Percentiles rank a stretch among this genome's conserved stretches.
phyloP scores from a whole-genome alignment of 1,140 invertebrate species.

The Asobara japonica region DNA sequence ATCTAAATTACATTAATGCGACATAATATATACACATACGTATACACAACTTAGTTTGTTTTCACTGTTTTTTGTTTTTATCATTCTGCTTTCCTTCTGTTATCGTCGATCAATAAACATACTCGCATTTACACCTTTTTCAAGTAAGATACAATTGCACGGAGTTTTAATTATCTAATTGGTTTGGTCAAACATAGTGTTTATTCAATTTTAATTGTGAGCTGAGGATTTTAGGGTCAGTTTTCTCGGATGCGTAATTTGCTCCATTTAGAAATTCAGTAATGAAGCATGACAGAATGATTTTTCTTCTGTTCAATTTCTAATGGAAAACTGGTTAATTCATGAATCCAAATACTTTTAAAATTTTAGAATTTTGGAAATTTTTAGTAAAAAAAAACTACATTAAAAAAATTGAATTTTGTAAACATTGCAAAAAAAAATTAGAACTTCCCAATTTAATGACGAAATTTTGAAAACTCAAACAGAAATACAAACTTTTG shows the following conservation, averaged over 20 bases:
- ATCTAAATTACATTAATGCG: constrained; percentile 26
- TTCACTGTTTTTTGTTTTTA: constrained; percentile 11
- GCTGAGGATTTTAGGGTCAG: background rate
- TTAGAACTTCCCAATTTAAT: too few relatives aligned
- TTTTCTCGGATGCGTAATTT: background rate
- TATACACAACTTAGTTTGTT: constrained; percentile 23
- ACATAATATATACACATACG: constrained; percentile 29
- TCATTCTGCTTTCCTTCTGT: constrained; percentile 23
- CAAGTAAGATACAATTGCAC: constrained; percentile 15
- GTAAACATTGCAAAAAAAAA: too few relatives aligned
- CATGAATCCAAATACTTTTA: too few relatives aligned
- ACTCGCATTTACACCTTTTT: background rate
- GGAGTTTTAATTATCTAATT: constrained; percentile 11
- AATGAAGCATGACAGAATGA: too few relatives aligned
- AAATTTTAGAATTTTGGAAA: too few relatives aligned
- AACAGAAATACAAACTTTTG: too few relatives aligned
- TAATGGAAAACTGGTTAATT: too few relatives aligned
- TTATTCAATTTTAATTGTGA: background rate
- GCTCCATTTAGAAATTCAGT: too few relatives aligned
- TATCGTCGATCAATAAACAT: constrained; percentile 19
- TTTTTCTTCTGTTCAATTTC: too few relatives aligned
- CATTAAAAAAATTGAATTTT: too few relatives aligned
- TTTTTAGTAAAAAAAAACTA: too few relatives aligned
- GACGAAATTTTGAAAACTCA: too few relatives aligned
- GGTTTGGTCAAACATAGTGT: constrained; percentile 1